These are phyloP conservation scores for Meriones psammophilus DNA, from an alignment of 2,797 vertebrate genomes.

Conservation along the genomic window DNA sequence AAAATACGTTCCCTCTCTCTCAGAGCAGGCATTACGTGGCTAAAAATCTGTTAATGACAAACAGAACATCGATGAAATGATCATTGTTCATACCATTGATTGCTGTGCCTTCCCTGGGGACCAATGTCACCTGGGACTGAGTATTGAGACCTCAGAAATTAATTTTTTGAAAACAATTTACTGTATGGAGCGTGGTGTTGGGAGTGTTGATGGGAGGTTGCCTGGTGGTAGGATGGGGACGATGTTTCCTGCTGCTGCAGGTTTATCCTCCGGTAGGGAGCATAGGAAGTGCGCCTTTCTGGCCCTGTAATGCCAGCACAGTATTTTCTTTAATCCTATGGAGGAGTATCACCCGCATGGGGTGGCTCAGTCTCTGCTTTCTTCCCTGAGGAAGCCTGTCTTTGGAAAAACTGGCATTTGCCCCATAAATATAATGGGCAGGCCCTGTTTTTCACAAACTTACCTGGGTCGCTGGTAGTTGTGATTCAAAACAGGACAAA, in stretches of 20 bases:
- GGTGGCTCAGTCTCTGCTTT: background rate
- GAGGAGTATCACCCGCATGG: background rate
- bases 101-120: background rate
- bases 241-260: background rate
- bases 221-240: too few species aligned
- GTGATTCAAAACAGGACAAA: background rate
- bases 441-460: background rate
- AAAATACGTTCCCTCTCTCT: background rate
- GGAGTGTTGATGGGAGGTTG: background rate
- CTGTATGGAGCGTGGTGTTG: background rate
- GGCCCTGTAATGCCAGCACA: background rate
- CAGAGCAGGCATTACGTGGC: background rate
- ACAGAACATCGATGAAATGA: slow-evolving; percentile 27
- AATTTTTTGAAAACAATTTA: background rate
- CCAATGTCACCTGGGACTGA: slow-evolving; percentile 4
- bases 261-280: background rate
- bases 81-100: background rate
- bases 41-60: slow-evolving; percentile 59
- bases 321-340: background rate
- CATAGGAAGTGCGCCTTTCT: background rate
- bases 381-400: background rate
- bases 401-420: background rate
- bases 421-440: background rate
- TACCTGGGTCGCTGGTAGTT: background rate
- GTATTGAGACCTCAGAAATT: background rate